Base-by-base conservation (phyloP, 1,140 invertebrate genomes). In the Chymomyza costata region DNA sequence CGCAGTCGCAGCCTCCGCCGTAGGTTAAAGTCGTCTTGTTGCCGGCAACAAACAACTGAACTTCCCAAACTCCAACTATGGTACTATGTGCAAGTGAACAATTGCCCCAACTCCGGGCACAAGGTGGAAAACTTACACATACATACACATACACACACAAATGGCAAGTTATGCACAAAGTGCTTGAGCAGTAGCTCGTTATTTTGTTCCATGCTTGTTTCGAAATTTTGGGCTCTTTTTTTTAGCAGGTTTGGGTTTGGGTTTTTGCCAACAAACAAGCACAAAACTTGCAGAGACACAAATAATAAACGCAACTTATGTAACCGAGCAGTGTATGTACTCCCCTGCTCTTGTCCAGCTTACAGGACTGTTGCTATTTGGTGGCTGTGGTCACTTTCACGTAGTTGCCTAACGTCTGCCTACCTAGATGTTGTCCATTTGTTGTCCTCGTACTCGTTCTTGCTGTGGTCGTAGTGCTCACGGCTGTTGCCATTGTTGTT, bases 251-350 rank as follows among this genome's bases (percentile, higher is more conserved):
- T 38, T n/a, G 10, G 46, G 46, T 56, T 65, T 39, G 32, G 25
- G 13, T 48, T 54, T 44, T 34, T 65, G 56, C 21, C 71, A 78
- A 62, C 65, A 78, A 78, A 78, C 66, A 76, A 78, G 65, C 71
- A 55, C 48, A 63, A 78, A 74, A 76, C 70, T 76, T 56, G 48
- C 65, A 58, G 38, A 58, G 37, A 46, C 51, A 65, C 34, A 61
- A 76, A 78, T 78, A 78, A 78, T 78, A 78, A 78, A 67, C 71
- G 71, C 73, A 78, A 78, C 71, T 78, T 71, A 78, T 78, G 63
- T 78, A 78, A 80, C 71, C 59, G 56, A 55, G 58, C 40, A 30
- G 37, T 18, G 35, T 14, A 40, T 44, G 15, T 10, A 14, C 16
- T 34, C 2, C 8, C 6, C 19, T 37, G 0, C 10, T 40, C n/a